phyloP scores from a whole-genome alignment of 2,113 vertebrate species.

The Progne subis region DNA sequence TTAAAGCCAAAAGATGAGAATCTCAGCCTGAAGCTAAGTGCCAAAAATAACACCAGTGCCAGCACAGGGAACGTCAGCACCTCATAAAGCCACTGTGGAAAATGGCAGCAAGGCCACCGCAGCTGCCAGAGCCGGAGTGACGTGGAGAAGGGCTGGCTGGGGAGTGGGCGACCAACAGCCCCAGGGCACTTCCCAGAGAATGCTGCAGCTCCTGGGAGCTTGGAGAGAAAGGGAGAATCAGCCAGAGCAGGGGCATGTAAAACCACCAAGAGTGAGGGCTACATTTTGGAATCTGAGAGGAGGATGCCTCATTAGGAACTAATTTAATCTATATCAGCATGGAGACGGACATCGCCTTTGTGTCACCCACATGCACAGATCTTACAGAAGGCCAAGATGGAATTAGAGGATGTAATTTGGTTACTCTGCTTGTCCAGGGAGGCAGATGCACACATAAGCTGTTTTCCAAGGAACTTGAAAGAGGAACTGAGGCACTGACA shows the following conservation, averaged over 20 bases:
- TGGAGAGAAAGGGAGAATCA: not conserved
- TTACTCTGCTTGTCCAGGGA: not conserved
- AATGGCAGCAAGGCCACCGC: not conserved
- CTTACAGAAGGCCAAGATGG: not conserved
- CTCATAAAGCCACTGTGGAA: constrained; percentile 12
- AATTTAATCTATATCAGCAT: not conserved
- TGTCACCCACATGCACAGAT: not conserved
- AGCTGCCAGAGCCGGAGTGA: not conserved
- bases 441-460: not conserved
- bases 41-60: constrained; percentile 33
- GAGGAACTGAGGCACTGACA: not conserved
- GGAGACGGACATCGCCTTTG: not conserved
- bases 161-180: not conserved
- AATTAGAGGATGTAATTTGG: constrained; percentile 1
- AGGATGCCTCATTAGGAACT: not conserved
- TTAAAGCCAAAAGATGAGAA: constrained; percentile 53
- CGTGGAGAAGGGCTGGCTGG: not conserved
- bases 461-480: not conserved
- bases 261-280: not conserved
- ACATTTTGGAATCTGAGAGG: not conserved
- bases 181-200: fast-evolving
- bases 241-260: not conserved
- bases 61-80: not conserved
- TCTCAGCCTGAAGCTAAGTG: constrained; percentile 31
- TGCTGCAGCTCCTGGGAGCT: not conserved